Evolutionary conservation across 2,797 vertebrate species (phyloP).

Genomic region (Sternotherus odoratus): DNA sequence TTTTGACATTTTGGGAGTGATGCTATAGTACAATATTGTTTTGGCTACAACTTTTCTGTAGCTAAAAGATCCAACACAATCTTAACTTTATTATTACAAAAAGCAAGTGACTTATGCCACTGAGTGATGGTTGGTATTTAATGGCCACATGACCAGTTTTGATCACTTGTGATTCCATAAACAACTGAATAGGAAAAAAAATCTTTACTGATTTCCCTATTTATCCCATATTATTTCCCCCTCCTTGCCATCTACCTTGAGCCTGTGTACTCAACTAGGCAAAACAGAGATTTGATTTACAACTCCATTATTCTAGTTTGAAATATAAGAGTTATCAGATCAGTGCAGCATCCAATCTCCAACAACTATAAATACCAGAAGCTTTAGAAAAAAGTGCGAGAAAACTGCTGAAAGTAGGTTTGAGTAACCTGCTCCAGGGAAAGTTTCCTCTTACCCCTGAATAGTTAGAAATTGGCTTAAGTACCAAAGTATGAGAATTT

Average conservation of each 20-base stretch:
- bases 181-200: too few species aligned
- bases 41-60: neutral
- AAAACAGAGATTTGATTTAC: neutral
- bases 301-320: neutral
- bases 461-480: neutral
- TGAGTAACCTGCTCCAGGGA: neutral
- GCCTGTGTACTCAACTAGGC: neutral
- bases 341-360: neutral
- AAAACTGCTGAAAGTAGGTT: neutral
- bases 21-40: neutral
- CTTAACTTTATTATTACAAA: neutral
- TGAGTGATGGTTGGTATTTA: neutral
- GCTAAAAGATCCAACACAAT: neutral
- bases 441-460: neutral
- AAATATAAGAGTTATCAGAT: neutral
- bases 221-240: neutral
- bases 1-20: neutral
- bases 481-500: neutral
- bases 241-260: neutral
- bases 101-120: neutral
- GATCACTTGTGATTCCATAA: neutral
- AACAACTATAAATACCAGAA: neutral
- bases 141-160: neutral
- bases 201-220: neutral
- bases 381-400: neutral